Base-by-base conservation (phyloP, 2,888 invertebrate genomes). In the Mythimna loreyi region DNA sequence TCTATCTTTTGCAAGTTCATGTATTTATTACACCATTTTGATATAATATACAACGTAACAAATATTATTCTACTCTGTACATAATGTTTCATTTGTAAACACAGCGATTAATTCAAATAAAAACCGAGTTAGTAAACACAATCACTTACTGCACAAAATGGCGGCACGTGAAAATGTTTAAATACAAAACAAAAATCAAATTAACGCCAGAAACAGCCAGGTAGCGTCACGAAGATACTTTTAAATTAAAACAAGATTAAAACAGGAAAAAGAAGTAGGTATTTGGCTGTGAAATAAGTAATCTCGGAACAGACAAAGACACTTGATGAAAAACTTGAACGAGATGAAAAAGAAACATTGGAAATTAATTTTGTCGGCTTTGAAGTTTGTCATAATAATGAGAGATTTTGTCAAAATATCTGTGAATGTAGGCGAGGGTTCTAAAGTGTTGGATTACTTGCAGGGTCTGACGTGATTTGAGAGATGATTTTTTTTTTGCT, bases 271-370 rank as follows among this genome's bases (percentile, higher is more conserved):
- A 56, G 71, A 76, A 63, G 67, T 72, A 77, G 21, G 59, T 72
- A 79, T 79, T 81, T 80, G 76, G 79, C 86, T 86, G 83, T 77
- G 83, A 85, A 86, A 85, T 85, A 86, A 86, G 85, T 86, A 87
- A 86, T 87, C 85, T 75, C 62, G 52, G 67, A 58, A 72, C 86
- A 86, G 84, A 87, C 80, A 82, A 83, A 85, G 77, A 80, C 75
- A 84, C 80, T 81, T 83, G 81, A 85, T 80, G 75, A 81, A 79
- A 85, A 83, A 80, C 66, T 75, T 77, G 69, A 66, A 60, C 53
- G 71, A 84, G 78, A 87, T 84, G 72, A 78, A 85, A 86, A 85
- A 81, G 78, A 81, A 83, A 82, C 81, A 82, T 82, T 81, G 82
- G 61, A 82, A 84, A 84, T 84, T 84, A 76, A 79, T 81, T 84